Base-by-base conservation (phyloP, 2,888 invertebrate species). In the Hipparchia semele region DNA sequence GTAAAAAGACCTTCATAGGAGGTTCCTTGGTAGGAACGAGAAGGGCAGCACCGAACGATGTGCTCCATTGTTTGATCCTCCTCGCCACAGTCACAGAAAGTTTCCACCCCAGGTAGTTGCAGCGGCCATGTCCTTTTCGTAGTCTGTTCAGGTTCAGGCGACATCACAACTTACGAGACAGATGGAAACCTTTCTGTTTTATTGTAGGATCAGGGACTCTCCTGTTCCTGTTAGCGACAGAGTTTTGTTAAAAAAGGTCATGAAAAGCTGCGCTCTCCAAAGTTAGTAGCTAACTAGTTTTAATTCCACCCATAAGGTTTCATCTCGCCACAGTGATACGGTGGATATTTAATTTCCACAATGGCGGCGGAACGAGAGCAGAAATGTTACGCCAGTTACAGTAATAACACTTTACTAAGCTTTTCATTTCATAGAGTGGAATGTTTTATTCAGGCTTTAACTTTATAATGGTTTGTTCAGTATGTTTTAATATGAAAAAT, bases 281-380 rank as follows among this genome's bases (percentile, higher is more conserved):
- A 49, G 49, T 58, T 23, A 23, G 58, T 23, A 58, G 13, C 23
- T 3, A 51, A 51, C 51, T 49, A 64, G 64, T 64, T 64, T 64
- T 64, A 64, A 64, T 64, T 51, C 64, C 64, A 13, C 13, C 46
- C 64, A 64, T 46, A 46, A 46, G 64, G 46, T 49, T 6, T 64
- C 64, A 13, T 46, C 49, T 64, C 49, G 4, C 64, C 49, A 12
- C 62, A 61, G 61, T 64, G 62, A 67, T 61, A 51, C 49, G 65
- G 59, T 33, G 59, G 74, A 51, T 53, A 74, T 66, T 49, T 72
- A 66, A 74, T 74, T 72, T 66, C 9, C 58, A 58, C 68, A 68
- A 68, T 68, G 68, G 68, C 2, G n/a, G 53, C 10, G 58, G 7
- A 58, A 49, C 13, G 46, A 23, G 59, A 49, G 59, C 49, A 49